Evolutionary conservation across 30 jellyfish, hydroid and myxozoan genomes (phyloP).

Genomic region (Pelagia noctiluca): DNA sequence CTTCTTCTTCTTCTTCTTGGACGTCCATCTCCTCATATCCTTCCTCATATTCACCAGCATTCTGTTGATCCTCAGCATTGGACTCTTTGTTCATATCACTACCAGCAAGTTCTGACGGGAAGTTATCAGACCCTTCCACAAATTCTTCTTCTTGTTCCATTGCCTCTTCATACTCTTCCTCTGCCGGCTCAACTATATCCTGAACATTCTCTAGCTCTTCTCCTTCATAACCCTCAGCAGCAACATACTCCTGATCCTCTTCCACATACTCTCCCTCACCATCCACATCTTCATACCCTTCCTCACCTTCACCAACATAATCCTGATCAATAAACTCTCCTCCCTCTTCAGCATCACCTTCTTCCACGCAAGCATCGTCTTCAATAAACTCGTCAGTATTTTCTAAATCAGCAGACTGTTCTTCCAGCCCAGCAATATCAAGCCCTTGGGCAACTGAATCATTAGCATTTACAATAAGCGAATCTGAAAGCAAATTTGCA

Average conservation of each 20-base stretch:
- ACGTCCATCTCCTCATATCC: no score
- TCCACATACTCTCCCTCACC: background rate
- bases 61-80: no score
- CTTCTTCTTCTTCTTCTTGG: background rate
- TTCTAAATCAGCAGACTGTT: background rate
- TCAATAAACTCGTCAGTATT: conserved; percentile 40
- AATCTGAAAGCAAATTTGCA: conserved; percentile 38
- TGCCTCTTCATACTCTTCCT: background rate
- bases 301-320: background rate
- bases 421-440: conserved; percentile 7
- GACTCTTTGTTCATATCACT: no score
- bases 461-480: conserved; percentile 50
- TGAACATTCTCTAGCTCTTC: background rate
- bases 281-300: background rate
- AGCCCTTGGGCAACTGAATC: conserved; percentile 52
- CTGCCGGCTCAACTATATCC: background rate
- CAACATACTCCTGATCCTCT: background rate
- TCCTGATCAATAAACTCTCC: conserved; percentile 9
- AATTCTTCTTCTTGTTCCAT: background rate
- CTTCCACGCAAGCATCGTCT: conserved; percentile 29
- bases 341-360: background rate
- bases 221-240: background rate
- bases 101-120: no score
- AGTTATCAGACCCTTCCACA: no score
- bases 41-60: conserved; percentile 11